Base-by-base conservation (phyloP, 2,888 invertebrate genomes). In the Andrena chrysosceles region DNA sequence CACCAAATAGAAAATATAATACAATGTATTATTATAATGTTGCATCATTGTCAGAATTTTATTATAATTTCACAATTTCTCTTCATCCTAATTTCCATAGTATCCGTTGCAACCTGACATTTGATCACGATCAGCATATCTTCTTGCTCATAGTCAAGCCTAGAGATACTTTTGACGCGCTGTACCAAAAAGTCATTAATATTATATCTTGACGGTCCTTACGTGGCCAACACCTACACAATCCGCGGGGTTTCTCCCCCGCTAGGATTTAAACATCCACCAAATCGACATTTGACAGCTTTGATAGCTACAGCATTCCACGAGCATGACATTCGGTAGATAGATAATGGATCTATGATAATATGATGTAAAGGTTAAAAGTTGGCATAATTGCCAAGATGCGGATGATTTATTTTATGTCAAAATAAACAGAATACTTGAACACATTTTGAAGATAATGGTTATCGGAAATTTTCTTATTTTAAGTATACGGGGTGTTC, bases 201-300 rank as follows among this genome's bases (percentile, higher is more conserved):
- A 42, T 42, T 42, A 42, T 42, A 90, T 91, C 83, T 85, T 75
- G 85, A 79, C 79, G 84, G 63, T 77, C 75, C 75, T 81, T 73
- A 74, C 81, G 82, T 68, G 85, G 83, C 84, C 84, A 84, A 91
- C 91, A 87, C 87, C 90, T 87, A 91, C 88, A 84, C 83, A 81
- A 88, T 83, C 91, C 89, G 89, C 90, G 81, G 88, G 91, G 85
- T 75, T 83, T 77, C 85, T 74, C 60, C 60, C 73, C 79, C 83
- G 68, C 64, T 62, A 75, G 62, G 83, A 85, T 89, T 54, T 73
- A 64, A 74, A 74, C 81, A 85, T 88, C 86, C 70, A 76, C 64
- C 83, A 69, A 86, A 81, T 88, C 87, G 89, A 91, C 91, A 87
- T 86, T 85, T 91, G 91, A 90, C 91, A 91, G 83, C 76, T 72